Conservation (phyloP, 2,888 invertebrate species). For the Ophion ellenae region DNA sequence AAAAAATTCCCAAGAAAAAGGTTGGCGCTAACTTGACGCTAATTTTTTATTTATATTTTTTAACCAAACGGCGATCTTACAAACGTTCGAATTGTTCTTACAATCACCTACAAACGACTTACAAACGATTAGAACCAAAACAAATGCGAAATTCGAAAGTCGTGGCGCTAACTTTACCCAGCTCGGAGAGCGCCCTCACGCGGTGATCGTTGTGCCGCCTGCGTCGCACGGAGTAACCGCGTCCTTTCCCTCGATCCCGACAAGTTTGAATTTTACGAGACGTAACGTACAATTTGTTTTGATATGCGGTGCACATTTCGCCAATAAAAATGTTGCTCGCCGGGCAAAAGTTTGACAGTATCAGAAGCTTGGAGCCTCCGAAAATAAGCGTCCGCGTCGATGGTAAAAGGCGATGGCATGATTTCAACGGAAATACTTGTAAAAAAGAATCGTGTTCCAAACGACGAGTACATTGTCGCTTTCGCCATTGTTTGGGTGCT, state of each 20-base stretch:
- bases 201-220: conserved; percentile 12
- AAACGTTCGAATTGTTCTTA: no score
- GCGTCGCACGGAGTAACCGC: neutral
- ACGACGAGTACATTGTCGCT: neutral
- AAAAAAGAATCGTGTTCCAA: neutral
- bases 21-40: no score
- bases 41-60: no score
- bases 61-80: no score
- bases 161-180: no score
- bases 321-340: conserved; percentile 58
- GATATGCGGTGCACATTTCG: conserved; percentile 50
- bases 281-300: conserved; percentile 62
- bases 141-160: no score
- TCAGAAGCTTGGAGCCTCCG: conserved; percentile 34
- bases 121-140: no score
- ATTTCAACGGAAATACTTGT: neutral
- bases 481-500: conserved; percentile 12
- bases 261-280: conserved; percentile 58
- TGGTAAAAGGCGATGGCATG: conserved; percentile 29
- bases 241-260: neutral
- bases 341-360: conserved; percentile 50
- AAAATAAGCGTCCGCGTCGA: conserved; percentile 24
- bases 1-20: no score
- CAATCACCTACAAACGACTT: no score
- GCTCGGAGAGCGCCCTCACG: neutral